Percentiles rank a stretch among this genome's conserved stretches.
Evolutionary conservation across 2,888 invertebrate species (phyloP).

Genomic region (Chrysotoxum bicinctum): DNA sequence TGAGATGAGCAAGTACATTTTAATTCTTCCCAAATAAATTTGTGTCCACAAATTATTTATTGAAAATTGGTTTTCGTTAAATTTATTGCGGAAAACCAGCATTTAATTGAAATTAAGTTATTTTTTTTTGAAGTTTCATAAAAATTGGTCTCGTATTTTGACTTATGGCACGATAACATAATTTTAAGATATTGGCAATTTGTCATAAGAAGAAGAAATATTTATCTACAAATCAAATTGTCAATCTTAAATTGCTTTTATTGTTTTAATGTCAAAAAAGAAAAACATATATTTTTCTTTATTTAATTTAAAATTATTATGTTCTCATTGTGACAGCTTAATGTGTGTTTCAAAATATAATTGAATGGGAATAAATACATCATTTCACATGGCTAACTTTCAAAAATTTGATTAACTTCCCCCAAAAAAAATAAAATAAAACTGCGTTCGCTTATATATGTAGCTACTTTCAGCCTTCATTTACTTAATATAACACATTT

Average conservation of each 20-base stretch:
- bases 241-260: not conserved
- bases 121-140: not conserved
- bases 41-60: not conserved
- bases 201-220: not conserved
- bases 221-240: not conserved
- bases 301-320: not conserved
- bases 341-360: not conserved
- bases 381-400: not conserved
- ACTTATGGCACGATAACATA: not conserved
- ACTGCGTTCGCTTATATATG: conserved; percentile 50
- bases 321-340: not conserved
- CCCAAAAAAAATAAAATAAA: not conserved
- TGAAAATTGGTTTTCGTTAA: not conserved
- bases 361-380: not conserved
- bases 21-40: not conserved
- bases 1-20: not conserved
- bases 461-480: conserved; percentile 6
- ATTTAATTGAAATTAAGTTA: not conserved
- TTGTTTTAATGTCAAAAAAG: not conserved
- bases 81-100: not conserved
- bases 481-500: conserved; percentile 33
- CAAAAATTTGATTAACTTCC: not conserved
- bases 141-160: not conserved
- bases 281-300: not conserved
- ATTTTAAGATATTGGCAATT: not conserved